Conservation (phyloP, 2,113 vertebrate species). For the Protobothrops mucrosquamatus region DNA sequence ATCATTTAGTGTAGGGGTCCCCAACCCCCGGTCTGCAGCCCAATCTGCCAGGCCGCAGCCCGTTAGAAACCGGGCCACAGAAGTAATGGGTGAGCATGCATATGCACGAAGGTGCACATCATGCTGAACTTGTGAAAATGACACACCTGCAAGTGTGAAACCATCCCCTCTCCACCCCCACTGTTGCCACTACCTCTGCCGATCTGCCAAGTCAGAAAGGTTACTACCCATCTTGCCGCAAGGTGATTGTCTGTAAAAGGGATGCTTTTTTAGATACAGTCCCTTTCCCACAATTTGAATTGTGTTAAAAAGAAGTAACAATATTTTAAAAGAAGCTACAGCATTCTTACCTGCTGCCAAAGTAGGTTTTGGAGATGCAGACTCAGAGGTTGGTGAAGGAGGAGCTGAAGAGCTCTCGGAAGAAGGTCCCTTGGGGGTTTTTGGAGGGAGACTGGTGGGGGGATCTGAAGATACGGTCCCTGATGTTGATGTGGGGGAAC, state of each 20-base stretch:
- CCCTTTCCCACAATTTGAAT: neutral
- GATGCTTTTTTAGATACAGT: neutral
- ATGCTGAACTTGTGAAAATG: no score
- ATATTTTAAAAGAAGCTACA: neutral
- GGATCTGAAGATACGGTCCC: neutral
- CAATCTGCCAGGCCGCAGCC: neutral
- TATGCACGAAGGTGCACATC: no score
- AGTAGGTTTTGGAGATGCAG: neutral
- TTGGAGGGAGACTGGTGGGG: neutral
- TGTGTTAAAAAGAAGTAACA: neutral
- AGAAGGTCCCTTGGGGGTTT: neutral
- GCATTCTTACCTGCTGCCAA: neutral
- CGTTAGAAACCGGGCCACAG: neutral
- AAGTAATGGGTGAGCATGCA: no score
- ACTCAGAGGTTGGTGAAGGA: neutral
- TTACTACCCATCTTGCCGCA: neutral
- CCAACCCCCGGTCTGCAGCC: neutral
- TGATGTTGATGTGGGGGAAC: no score
- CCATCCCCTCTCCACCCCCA: neutral
- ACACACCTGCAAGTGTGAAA: no score
- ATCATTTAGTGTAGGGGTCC: neutral
- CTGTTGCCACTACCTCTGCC: rapidly evolving
- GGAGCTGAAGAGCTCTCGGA: neutral
- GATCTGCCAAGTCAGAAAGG: neutral
- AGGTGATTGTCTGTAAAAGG: neutral